Conservation (phyloP, 2,113 vertebrate species). For the Phycodurus eques region DNA sequence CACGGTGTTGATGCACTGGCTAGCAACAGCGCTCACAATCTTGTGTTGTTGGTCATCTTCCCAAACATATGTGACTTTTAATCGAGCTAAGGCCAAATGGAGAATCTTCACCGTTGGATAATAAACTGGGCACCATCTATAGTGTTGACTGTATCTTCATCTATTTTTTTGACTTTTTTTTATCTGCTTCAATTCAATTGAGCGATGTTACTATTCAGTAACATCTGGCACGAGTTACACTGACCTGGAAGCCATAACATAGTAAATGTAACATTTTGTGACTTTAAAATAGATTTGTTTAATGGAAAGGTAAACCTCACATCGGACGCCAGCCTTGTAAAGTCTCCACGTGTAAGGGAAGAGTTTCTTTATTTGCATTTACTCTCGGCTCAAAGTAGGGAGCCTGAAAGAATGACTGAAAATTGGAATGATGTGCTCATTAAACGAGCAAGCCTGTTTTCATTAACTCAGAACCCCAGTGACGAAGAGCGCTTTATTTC, state of each 20-base stretch:
- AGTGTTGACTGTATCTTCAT: background rate
- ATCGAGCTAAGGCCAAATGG: background rate
- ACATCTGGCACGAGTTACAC: background rate
- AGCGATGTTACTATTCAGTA: background rate
- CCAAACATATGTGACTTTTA: background rate
- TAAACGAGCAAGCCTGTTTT: slow-evolving; percentile 39
- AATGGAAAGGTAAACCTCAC: slow-evolving; percentile 48
- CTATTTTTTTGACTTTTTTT: background rate
- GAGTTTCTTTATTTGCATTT: slow-evolving; percentile 41
- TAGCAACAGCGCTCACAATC: slow-evolving; percentile 7
- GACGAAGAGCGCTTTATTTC: slow-evolving; percentile 35
- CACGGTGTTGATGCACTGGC: slow-evolving; percentile 42
- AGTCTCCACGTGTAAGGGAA: slow-evolving; percentile 33
- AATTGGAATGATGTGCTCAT: slow-evolving; percentile 41
- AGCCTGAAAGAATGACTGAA: slow-evolving; percentile 31
- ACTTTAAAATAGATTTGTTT: slow-evolving; percentile 54
- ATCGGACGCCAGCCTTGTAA: slow-evolving; percentile 52
- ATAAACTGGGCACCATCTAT: background rate
- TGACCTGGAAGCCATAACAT: slow-evolving; percentile 11
- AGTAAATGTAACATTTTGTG: slow-evolving; percentile 24
- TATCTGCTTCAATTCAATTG: background rate
- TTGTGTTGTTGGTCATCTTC: background rate
- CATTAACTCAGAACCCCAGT: slow-evolving; percentile 30
- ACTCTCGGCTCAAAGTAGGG: slow-evolving; percentile 18
- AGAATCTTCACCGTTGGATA: background rate